Evolutionary conservation across 2,888 invertebrate species (phyloP), one percentile per base, ranked within the genome.

Genomic region (Aphodius sticticus): DNA sequence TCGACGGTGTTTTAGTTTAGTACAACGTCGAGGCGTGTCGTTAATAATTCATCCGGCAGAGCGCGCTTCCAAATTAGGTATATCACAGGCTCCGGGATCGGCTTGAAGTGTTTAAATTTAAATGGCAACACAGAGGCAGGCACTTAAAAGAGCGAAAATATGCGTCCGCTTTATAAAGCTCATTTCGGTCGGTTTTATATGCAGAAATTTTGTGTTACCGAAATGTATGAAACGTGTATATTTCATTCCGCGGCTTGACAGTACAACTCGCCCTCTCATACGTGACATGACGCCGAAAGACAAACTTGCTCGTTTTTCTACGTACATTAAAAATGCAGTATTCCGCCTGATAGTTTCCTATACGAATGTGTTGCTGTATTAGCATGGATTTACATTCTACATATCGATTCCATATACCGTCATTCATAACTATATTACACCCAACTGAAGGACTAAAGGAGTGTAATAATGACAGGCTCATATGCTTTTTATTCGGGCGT

Each of bases 131-230:
- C 71, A 75, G 80, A 78, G 53, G 53, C 9, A 5, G 53, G 9
- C 82, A 82, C 82, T 82, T 81, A 82, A 85, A 83, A 37, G 77
- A 83, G 84, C 84, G 85, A 84, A 84, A 85, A 85, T 85, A 85
- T 85, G 84, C 85, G 84, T 85, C 83, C 84, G 84, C 84, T 84
- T 83, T 82, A 83, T 82, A 84, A 84, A 85, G 85, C 84, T 84
- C 85, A 85, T 86, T 85, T 84, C 80, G 83, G 84, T 84, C 84
- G 85, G 84, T 83, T 85, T 84, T 84, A 83, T 85, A 84, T 84
- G 85, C 84, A 83, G 85, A 85, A 84, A 86, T 83, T 84, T 83
- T 82, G 82, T 84, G 84, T 84, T 82, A 84, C 83, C 83, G 84
- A 84, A 84, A 83, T 84, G 83, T 83, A 84, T 82, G 84, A 85